phyloP scores from a whole-genome alignment of 2,797 vertebrate genomes.

The Oryzias dopingdopingensis region DNA sequence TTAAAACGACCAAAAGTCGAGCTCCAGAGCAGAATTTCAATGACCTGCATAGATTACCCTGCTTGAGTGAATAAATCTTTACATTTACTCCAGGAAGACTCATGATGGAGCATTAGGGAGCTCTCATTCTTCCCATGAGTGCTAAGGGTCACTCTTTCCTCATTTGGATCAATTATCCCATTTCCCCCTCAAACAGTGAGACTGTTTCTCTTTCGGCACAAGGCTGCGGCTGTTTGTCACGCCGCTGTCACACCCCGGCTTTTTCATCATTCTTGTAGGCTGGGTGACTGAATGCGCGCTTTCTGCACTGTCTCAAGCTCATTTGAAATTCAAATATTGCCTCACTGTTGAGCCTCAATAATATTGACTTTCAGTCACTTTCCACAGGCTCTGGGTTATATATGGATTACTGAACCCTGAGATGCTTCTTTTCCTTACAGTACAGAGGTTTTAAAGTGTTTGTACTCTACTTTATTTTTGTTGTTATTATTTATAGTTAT shows the following conservation, averaged over 20 bases:
- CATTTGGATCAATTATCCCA: conserved; percentile 73
- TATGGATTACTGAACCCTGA: conserved; percentile 27
- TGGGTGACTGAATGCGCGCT: conserved; percentile 61
- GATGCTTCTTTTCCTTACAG: conserved; percentile 15
- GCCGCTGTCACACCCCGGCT: conserved; percentile 41
- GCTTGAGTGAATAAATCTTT: conserved; percentile 11
- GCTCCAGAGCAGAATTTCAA: background rate
- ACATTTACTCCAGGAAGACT: conserved; percentile 39
- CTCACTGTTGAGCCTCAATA: conserved; percentile 62
- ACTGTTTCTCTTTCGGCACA: conserved; percentile 70
- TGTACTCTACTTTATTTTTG: background rate
- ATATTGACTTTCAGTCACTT: conserved; percentile 67
- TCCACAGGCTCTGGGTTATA: conserved; percentile 40
- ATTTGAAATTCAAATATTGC: conserved; percentile 75
- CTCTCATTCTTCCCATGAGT: conserved; percentile 49
- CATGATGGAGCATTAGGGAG: conserved; percentile 53
- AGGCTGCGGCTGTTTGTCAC: conserved; percentile 68
- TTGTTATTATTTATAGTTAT: background rate
- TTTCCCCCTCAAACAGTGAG: conserved; percentile 71
- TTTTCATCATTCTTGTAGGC: conserved; percentile 40
- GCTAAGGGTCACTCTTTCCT: conserved; percentile 70
- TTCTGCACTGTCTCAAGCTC: conserved; percentile 63
- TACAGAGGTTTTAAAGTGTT: background rate
- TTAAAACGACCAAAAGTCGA: conserved; percentile 1
- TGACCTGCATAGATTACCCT: conserved; percentile 11